Evolutionary conservation across 2,797 vertebrate species (phyloP), one percentile per base, ranked within the genome.

Genomic region (Peromyscus melanophrys): DNA sequence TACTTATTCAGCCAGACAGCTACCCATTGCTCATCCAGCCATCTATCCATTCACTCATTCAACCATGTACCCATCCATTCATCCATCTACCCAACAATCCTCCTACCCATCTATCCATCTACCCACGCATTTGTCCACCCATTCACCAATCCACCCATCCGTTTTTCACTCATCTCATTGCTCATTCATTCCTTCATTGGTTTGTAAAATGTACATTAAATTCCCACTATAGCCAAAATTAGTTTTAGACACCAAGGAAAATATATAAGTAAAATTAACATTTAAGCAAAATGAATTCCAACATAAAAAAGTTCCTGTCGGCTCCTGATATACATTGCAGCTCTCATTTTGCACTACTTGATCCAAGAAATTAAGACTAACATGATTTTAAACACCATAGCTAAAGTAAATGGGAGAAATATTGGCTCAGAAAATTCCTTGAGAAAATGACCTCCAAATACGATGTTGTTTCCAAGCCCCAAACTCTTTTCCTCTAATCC

Each of bases 201-300:
- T 82, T 75, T 91, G 67, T 97, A 73, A 94, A 82, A 73, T 65
- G 25, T 23, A 29, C 31, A 82, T 34, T 75, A 85, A 59, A 34
- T 49, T 92, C 81, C 14, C 31, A 17, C 31, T n/a, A 67, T 17
- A 85, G 77, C 67, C 81, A 52, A 96, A 97, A 96, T 89, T 34
- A 86, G 80, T 21, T 89, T 78, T 75, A 77, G 96, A 88, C 94
- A 93, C 67, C 59, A 73, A 77, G 61, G 77, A 55, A 85, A 95
- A 97, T 34, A 81, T 25, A 69, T 71, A 59, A 80, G 83, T 91
- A 77, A 95, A 95, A 96, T 95, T 84, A 96, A 75, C 92, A 59
- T 83, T 95, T 81, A 90, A 95, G 92, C 89, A 86, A 92, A 96
- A 94, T 3, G 34, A 91, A 96, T 89, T 90, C 89, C 92, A 89